A percentile compares a stretch with the other conserved stretches of the same genome.
Evolutionary conservation across 30 jellyfish, hydroid and myxozoan species (phyloP).

Genomic region (Hydractinia symbiolongicarpus): DNA sequence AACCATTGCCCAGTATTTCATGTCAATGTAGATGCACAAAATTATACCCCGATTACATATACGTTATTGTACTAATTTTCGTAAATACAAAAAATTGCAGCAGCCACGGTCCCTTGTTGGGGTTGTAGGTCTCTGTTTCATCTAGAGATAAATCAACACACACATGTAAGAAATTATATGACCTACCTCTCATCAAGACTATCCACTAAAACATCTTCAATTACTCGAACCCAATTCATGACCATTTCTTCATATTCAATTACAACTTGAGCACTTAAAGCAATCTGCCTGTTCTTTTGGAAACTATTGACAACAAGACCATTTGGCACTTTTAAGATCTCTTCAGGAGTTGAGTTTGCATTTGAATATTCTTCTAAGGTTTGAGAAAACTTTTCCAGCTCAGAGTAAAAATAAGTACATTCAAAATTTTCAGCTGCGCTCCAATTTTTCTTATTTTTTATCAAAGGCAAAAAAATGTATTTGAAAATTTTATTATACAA

Average conservation of each 20-base stretch:
- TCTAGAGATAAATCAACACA: no score
- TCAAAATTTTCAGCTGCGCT: slow-evolving; percentile 49
- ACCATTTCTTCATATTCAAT: slow-evolving; percentile 59
- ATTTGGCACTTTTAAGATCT: slow-evolving; percentile 55
- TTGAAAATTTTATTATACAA: slow-evolving; percentile 36
- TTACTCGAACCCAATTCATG: slow-evolving; percentile 63
- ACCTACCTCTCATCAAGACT: slow-evolving; percentile 51
- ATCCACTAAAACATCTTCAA: slow-evolving; percentile 59
- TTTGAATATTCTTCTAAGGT: slow-evolving; percentile 55
- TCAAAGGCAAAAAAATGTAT: slow-evolving; percentile 38
- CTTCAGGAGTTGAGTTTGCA: slow-evolving; percentile 39
- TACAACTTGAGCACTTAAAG: slow-evolving; percentile 40
- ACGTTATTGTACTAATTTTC: no score
- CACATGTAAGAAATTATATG: no score
- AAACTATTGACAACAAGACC: slow-evolving; percentile 41
- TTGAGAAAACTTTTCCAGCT: slow-evolving; percentile 47
- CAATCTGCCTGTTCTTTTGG: slow-evolving; percentile 44
- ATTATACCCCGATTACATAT: no score
- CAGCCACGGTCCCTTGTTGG: no score
- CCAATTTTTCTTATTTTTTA: slow-evolving; percentile 45
- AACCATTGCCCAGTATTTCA: no score
- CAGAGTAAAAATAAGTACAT: slow-evolving; percentile 35
- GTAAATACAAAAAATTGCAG: no score
- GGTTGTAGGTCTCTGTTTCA: no score
- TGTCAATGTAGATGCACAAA: no score